A percentile compares a stretch with the other conserved stretches of the same genome.
Conservation (phyloP, 2,797 vertebrate species). For the Simalia tracyae region DNA sequence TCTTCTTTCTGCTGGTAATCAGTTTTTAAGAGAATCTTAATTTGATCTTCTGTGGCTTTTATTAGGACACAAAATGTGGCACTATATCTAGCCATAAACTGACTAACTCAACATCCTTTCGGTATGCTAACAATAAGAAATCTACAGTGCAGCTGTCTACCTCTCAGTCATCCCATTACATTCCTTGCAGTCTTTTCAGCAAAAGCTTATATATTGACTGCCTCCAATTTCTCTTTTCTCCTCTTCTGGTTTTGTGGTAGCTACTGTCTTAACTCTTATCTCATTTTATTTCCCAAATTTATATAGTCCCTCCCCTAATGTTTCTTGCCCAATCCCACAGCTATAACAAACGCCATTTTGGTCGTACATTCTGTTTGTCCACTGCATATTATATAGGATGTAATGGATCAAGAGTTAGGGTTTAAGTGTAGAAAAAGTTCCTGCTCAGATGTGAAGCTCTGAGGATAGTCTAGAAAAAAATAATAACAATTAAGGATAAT, state of each 20-base stretch:
- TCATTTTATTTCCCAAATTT: neutral
- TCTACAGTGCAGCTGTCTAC: neutral
- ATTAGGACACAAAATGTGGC: neutral
- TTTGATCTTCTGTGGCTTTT: neutral
- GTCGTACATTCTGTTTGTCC: neutral
- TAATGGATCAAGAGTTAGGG: neutral
- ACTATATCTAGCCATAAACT: neutral
- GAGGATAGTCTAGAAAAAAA: neutral
- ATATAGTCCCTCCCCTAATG: neutral
- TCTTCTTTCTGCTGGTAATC: conserved; percentile 17
- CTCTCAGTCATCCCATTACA: neutral
- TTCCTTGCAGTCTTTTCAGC: neutral
- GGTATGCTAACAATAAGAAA: neutral
- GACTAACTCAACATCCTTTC: neutral
- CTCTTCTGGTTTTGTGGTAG: neutral
- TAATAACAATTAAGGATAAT: neutral
- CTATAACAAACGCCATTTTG: neutral
- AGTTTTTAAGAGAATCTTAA: conserved; percentile 4
- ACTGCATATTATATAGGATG: neutral
- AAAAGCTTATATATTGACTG: neutral
- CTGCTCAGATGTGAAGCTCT: neutral
- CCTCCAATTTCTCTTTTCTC: neutral
- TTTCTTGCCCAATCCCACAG: neutral
- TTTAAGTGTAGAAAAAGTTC: neutral
- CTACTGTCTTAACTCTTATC: neutral